A percentile compares a stretch with the other conserved stretches of the same genome.
phyloP scores from a whole-genome alignment of 2,888 invertebrate species.

The Exocentrus adspersus region DNA sequence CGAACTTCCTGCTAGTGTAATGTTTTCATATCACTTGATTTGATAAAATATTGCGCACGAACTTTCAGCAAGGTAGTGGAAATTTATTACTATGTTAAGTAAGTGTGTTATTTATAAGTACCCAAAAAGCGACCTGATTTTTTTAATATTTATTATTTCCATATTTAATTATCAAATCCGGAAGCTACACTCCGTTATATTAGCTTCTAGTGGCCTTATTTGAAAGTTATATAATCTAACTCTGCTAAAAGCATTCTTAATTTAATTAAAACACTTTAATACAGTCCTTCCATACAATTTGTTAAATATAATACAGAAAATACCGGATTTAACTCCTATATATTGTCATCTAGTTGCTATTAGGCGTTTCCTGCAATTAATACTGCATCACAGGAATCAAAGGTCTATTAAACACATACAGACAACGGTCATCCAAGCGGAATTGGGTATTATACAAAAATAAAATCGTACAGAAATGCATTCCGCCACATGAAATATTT shows the following conservation, averaged over 20 bases:
- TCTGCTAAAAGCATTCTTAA: too few relatives aligned
- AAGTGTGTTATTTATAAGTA: background rate
- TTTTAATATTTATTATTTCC: too few relatives aligned
- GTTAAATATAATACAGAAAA: too few relatives aligned
- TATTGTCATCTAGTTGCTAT: too few relatives aligned
- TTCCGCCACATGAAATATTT: conserved; percentile 15
- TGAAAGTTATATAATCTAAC: too few relatives aligned
- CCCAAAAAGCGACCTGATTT: too few relatives aligned
- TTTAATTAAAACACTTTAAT: too few relatives aligned
- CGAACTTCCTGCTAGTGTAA: conserved; percentile 5
- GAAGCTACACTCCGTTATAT: too few relatives aligned
- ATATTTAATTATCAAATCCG: too few relatives aligned
- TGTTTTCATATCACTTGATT: background rate
- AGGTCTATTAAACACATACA: background rate
- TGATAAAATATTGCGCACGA: conserved; percentile 7
- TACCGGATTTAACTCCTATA: too few relatives aligned
- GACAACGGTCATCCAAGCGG: background rate
- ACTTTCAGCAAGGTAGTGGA: background rate
- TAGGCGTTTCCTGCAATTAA: background rate
- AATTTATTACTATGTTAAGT: conserved; percentile 8
- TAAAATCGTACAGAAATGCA: conserved; percentile 21
- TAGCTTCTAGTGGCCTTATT: too few relatives aligned
- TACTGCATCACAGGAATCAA: background rate
- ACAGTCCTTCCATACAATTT: too few relatives aligned
- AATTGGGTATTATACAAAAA: background rate